phyloP scores from a whole-genome alignment of 2,113 vertebrate species.

The Nothobranchius kuhntae region DNA sequence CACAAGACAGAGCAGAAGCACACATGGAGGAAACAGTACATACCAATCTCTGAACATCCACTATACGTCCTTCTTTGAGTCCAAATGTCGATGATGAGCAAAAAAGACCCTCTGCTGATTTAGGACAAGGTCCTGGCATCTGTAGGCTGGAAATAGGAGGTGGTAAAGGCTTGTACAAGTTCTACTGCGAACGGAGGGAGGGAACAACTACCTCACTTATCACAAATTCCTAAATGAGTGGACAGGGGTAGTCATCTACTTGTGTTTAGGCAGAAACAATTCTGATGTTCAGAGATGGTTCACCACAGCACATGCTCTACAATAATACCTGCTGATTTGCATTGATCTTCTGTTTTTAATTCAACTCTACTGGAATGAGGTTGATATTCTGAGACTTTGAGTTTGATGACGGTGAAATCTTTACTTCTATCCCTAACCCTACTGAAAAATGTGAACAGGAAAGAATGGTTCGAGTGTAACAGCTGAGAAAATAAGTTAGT shows the following conservation, averaged over 20 bases:
- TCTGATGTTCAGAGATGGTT: not conserved
- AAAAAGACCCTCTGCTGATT: constrained; percentile 44
- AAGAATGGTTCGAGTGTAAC: not conserved
- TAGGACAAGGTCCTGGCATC: constrained; percentile 41
- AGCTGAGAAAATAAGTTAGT: not conserved
- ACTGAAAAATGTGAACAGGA: too few relatives aligned
- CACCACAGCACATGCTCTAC: too few relatives aligned
- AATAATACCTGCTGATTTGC: too few relatives aligned
- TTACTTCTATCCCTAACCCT: too few relatives aligned
- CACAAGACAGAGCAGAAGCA: not conserved
- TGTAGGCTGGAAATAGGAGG: constrained; percentile 43
- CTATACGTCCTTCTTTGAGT: not conserved
- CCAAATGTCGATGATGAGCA: constrained; percentile 21
- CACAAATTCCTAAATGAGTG: constrained; percentile 1
- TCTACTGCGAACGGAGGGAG: constrained; percentile 41
- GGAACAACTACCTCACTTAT: constrained; percentile 8
- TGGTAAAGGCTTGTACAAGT: constrained; percentile 24
- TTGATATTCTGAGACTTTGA: too few relatives aligned
- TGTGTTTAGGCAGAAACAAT: constrained; percentile 1
- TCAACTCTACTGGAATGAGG: too few relatives aligned
- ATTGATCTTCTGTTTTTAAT: too few relatives aligned
- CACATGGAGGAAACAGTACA: constrained; percentile 32
- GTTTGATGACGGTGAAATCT: too few relatives aligned
- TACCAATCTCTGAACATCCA: constrained; percentile 41
- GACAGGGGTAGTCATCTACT: too few relatives aligned